phyloP scores from a whole-genome alignment of 2,113 vertebrate genomes.

The Sus scrofa region DNA sequence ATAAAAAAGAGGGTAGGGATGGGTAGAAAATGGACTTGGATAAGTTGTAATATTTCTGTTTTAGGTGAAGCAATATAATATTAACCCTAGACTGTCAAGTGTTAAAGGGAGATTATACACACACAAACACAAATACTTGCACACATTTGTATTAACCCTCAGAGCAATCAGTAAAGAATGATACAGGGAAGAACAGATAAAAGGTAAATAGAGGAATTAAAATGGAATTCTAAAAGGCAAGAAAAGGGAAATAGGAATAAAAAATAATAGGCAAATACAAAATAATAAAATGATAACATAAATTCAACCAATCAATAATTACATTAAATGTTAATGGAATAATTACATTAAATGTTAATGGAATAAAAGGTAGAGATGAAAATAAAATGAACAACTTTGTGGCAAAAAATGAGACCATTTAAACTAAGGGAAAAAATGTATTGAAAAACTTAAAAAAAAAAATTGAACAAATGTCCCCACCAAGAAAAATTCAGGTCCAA shows the following conservation, averaged over 20 bases:
- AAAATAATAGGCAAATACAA: not conserved
- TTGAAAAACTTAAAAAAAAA: not conserved
- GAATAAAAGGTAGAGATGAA: not conserved
- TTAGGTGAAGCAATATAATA: not conserved
- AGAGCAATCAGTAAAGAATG: not conserved
- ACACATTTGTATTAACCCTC: not conserved
- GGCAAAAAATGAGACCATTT: not conserved
- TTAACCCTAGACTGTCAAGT: not conserved
- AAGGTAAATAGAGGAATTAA: not conserved
- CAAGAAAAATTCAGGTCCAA: not conserved
- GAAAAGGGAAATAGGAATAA: not conserved
- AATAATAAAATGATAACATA: not conserved
- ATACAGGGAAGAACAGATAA: not conserved
- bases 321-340: slow-evolving; percentile 13
- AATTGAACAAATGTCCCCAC: not conserved
- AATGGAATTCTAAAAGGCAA: not conserved
- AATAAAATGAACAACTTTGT: not conserved
- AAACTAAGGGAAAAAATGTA: not conserved
- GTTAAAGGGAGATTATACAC: not conserved
- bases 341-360: slow-evolving; percentile 32
- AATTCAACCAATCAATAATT: not conserved
- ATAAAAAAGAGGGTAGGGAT: not conserved
- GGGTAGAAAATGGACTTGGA: not conserved
- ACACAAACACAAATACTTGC: not conserved
- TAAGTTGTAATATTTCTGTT: not conserved